These are phyloP conservation scores for Ochotona princeps DNA, from an alignment of 2,113 vertebrate species.

Conservation along the genomic window DNA sequence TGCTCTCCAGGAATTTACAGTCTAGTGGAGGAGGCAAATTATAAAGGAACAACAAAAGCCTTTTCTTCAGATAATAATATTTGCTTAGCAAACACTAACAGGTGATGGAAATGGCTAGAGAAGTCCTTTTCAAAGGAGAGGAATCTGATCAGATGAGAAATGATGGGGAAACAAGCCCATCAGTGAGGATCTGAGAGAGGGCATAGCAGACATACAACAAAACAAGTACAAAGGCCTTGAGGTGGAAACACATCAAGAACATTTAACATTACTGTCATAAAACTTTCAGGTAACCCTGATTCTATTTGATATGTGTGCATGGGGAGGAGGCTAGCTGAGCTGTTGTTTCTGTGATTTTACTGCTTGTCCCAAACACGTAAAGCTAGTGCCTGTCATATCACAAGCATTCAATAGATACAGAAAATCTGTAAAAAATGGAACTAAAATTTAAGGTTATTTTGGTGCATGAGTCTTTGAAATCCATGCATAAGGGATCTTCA, in stretches of 20 bases:
- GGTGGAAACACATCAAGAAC: background rate
- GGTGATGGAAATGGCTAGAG: background rate
- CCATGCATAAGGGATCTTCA: too few relatives aligned
- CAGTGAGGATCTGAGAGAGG: background rate
- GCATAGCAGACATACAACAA: background rate
- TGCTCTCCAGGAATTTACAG: background rate
- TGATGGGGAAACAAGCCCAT: background rate
- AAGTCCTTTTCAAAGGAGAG: background rate
- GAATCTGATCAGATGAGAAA: background rate
- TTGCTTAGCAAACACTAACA: constrained; percentile 45
- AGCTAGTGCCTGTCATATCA: background rate
- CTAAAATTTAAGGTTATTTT: too few relatives aligned
- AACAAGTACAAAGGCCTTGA: background rate
- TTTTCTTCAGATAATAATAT: background rate
- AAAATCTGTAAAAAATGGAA: too few relatives aligned
- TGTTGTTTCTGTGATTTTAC: background rate
- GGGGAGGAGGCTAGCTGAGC: too few relatives aligned
- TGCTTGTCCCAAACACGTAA: background rate
- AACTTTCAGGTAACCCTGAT: background rate
- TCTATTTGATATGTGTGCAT: background rate
- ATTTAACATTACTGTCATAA: background rate
- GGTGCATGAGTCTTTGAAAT: too few relatives aligned
- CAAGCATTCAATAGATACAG: background rate
- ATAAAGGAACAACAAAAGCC: constrained; percentile 6
- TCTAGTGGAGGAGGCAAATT: background rate